These are phyloP conservation scores for Ranitomeya variabilis DNA, from an alignment of 2,113 vertebrate species.

Conservation along the genomic window DNA sequence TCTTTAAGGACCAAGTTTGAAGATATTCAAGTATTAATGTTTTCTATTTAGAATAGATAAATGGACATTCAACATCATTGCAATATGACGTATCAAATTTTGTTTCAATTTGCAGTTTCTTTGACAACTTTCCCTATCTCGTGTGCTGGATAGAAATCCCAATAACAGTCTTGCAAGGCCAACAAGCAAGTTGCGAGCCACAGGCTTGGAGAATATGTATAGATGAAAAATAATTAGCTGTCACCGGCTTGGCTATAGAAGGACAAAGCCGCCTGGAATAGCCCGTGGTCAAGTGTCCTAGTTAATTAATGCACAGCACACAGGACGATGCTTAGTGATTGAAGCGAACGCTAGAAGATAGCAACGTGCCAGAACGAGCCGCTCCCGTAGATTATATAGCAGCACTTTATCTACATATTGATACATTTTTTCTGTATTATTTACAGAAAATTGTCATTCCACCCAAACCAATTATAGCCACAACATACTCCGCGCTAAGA, in stretches of 20 bases:
- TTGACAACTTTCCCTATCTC: neutral
- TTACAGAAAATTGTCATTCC: neutral
- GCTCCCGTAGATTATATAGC: neutral
- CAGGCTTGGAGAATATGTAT: conserved; percentile 4
- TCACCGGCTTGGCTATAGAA: conserved; percentile 26
- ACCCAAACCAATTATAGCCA: no score
- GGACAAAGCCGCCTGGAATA: conserved; percentile 17
- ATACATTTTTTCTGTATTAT: neutral
- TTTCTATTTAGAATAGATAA: neutral
- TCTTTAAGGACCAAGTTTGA: neutral
- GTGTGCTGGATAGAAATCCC: neutral
- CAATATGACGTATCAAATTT: neutral
- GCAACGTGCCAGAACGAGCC: neutral
- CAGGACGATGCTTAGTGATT: neutral
- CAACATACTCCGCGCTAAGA: no score
- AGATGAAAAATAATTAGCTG: conserved; percentile 44
- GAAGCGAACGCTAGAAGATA: neutral
- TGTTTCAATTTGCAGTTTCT: neutral
- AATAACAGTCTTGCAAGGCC: neutral
- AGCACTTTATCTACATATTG: neutral
- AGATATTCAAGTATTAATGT: neutral
- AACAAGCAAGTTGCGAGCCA: conserved; percentile 6
- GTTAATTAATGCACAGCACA: conserved; percentile 30
- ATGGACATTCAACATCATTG: neutral
- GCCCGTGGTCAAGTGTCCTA: conserved; percentile 14